A percentile compares a stretch with the other conserved stretches of the same genome.
These are phyloP conservation scores for Epizoanthus fatuus DNA, from an alignment of 92 coral and sea anemone species.

Conservation along the genomic window DNA sequence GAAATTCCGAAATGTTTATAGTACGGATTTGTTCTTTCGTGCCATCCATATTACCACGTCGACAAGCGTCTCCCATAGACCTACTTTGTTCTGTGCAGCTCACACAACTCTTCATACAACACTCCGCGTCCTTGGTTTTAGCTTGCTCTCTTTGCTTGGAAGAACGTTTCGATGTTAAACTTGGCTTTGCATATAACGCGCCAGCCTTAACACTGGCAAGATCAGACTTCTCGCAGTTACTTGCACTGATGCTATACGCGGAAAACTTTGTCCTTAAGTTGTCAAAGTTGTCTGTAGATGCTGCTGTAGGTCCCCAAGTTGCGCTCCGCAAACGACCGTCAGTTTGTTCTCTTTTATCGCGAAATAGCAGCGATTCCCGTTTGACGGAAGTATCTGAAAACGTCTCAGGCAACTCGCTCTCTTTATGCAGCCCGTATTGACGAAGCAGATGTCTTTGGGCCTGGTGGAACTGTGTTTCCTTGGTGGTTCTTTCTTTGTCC, in stretches of 20 bases:
- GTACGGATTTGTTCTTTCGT: background rate
- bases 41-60: background rate
- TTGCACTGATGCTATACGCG: background rate
- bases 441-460: slow-evolving; percentile 60
- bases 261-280: background rate
- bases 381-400: background rate
- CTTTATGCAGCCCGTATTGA: slow-evolving; percentile 56
- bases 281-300: background rate
- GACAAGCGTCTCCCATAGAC: background rate
- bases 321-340: slow-evolving; percentile 28
- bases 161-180: background rate
- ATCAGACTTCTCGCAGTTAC: background rate
- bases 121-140: slow-evolving; percentile 3
- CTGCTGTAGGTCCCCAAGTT: slow-evolving; percentile 25
- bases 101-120: background rate
- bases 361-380: background rate
- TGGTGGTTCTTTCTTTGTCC: slow-evolving; percentile 72
- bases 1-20: slow-evolving; percentile 16
- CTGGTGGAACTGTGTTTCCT: slow-evolving; percentile 51
- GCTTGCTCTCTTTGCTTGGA: background rate
- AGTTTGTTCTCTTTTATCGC: background rate
- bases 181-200: background rate
- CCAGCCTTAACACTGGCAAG: background rate
- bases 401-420: background rate
- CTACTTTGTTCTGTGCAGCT: background rate